Evolutionary conservation across 2,113 vertebrate genomes (phyloP), one percentile per base, ranked within the genome.

Genomic region (Ptyas mucosa): DNA sequence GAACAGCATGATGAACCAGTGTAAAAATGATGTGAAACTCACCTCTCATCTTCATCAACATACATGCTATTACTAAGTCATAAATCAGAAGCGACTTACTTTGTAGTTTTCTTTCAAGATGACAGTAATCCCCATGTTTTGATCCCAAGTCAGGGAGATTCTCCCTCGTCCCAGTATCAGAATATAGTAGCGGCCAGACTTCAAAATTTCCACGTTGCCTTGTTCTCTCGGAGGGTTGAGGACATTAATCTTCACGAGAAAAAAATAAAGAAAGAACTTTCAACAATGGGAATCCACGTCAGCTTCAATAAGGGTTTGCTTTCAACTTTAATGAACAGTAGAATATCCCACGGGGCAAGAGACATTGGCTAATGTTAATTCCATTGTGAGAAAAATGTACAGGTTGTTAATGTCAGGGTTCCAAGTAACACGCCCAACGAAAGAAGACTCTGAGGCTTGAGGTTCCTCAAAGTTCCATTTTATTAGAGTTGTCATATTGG

Each of bases 61-160:
- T 29, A 91, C 26, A 55, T 8, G 8, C 14, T 0, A 3, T 43
- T 86, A 54, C 54, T 58, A 85, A 86, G 9, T 10, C 94, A 9
- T 26, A 64, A 92, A 95, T 3, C 24, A 95, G 93, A 95, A 90
- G 21, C 0, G 1, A 94, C 97, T 95, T 97, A 99, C 99, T 98
- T 96, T 98, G 97, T 98, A 98, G 5, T 96, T 92, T 93, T 97
- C 97, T 91, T 98, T 98, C 96, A 99, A 97, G 95, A 98, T 98
- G 94, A 99, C 97, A 0, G 98, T 98, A 87, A 99, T 69, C 1
- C 96, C 96, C 93, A 98, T 98, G 94, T 97, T 98, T 51, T 89
- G 97, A 95, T 99, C 99, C 99, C 99, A 99, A 91, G 97, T 98
- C 91, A 99, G 96, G 3, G 96, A 98, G 81, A 99, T 98, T 51